Evolutionary conservation across 1,140 invertebrate genomes (phyloP).

Genomic region (Ceratoteleas bidentatus): DNA sequence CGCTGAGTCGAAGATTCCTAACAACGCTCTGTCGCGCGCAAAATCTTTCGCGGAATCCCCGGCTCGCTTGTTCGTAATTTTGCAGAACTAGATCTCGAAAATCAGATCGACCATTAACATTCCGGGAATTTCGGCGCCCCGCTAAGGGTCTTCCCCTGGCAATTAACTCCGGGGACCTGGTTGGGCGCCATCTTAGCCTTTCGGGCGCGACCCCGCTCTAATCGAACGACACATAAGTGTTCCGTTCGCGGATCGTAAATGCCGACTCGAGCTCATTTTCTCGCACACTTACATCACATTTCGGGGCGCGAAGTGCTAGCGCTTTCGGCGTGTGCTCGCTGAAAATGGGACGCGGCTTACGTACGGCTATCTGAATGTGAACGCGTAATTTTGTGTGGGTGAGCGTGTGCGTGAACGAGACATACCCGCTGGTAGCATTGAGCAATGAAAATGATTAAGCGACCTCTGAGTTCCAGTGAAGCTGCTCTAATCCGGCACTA

Average conservation of each 20-base stretch:
- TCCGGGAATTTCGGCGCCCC: constrained; percentile 13
- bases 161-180: neutral
- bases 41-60: constrained; percentile 1
- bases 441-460: constrained; percentile 76
- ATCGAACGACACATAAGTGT: constrained; percentile 16
- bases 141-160: constrained; percentile 3
- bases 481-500: constrained; percentile 73
- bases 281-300: constrained; percentile 50
- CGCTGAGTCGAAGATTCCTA: neutral
- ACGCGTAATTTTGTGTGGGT: neutral
- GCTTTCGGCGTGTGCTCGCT: constrained; percentile 29
- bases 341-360: constrained; percentile 62
- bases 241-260: constrained; percentile 17
- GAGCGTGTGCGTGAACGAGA: constrained; percentile 13
- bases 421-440: constrained; percentile 6
- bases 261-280: constrained; percentile 40
- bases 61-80: constrained; percentile 4
- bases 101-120: constrained; percentile 22
- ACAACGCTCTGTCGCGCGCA: neutral
- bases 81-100: neutral
- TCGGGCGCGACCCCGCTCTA: constrained; percentile 20
- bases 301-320: constrained; percentile 44
- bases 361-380: constrained; percentile 45
- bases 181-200: constrained; percentile 16
- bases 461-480: constrained; percentile 73